Base-by-base conservation (phyloP, 2,888 invertebrate species). In the Coenonympha glycerion region DNA sequence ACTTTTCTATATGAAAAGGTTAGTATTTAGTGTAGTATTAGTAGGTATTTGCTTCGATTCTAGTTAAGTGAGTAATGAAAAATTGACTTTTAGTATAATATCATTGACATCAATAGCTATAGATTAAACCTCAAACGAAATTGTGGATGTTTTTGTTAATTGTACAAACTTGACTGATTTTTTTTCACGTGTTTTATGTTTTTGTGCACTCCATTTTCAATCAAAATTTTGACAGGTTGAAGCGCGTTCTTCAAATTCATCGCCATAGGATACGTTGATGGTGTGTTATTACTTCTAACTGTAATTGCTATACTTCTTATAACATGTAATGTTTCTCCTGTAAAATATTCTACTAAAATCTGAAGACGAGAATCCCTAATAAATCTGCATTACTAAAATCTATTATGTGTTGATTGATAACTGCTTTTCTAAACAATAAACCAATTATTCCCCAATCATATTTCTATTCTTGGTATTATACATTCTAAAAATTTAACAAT, bases 161-260 rank as follows among this genome's bases (percentile, higher is more conserved):
- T n/a, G n/a, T n/a, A n/a, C n/a, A n/a, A n/a, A n/a, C 16, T 33
- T 33, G 16, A 1, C 3, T 16, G 4, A 13, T 22, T 21, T 15
- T 45, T 24, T 2, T n/a, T 34, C 30, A 39, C 30, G 13, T 45
- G 9, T 33, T 26, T 46, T 24, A 33, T 45, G 28, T n/a, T 42
- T 18, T 49, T 41, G 36, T 39, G 31, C 55, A 45, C 60, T 59
- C 63, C 61, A 63, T 59, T 61, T 55, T 46, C 52, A 47, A 60
- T 61, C 60, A 62, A 59, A 22, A 70, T 70, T 66, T 79, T 73
- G 64, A 69, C 82, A 81, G 83, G 81, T 81, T 73, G 74, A 75
- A 64, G 75, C 71, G 60, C 76, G 76, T 70, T 66, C 73, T 55
- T 68, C 75, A 52, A 73, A 69, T 66, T 70, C 72, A 58, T 76